Evolutionary conservation across 1,140 invertebrate species (phyloP), one percentile per base, ranked within the genome.

Genomic region (Brachionus sp.): DNA sequence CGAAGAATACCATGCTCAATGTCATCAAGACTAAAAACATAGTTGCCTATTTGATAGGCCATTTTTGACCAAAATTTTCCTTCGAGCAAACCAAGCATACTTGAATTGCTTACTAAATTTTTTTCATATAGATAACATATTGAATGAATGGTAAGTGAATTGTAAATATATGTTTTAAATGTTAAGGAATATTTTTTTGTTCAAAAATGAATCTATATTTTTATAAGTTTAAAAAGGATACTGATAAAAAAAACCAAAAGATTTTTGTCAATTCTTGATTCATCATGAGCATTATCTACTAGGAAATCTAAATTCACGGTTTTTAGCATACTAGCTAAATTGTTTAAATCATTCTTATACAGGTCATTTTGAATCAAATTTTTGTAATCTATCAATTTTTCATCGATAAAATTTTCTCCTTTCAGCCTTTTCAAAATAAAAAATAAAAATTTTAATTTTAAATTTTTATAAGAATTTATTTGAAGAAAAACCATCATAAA

Each of bases 1-100:
- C 89, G 85, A 3, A 90, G 84, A 46, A 90, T 86, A 1, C 89
- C 89, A 84, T 90, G 89, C 84, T 89, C 88, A 13, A 90, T 88
- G 77, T 89, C 88, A 85, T 89, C 89, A 29, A 89, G 84, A 13
- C 85, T 86, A 84, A 86, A 89, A 3, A 86, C 77, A 62, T 85
- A 84, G 0, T 85, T 86, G 23, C 86, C 88, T 82, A 89, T 88
- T 33, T 68, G 35, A 29, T 82, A 82, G 12, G 80, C 33, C 39
- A 66, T 68, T 68, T n/a, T 25, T 44, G 57, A 53, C 80, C 80
- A 82, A 70, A 82, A 82, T 80, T 80, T 80, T 37, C 77, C 77
- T 2, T 62, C 50, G 7, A 80, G 7, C 29, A 62, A 33, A 37
- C 16, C 16, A 5, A 80, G 29, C 13, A 80, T 16, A 66, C 23